Percentiles rank a stretch among this genome's conserved stretches.
These are phyloP conservation scores for Gymnopithys bicolor DNA, from an alignment of 2,797 vertebrate species.

Conservation along the genomic window DNA sequence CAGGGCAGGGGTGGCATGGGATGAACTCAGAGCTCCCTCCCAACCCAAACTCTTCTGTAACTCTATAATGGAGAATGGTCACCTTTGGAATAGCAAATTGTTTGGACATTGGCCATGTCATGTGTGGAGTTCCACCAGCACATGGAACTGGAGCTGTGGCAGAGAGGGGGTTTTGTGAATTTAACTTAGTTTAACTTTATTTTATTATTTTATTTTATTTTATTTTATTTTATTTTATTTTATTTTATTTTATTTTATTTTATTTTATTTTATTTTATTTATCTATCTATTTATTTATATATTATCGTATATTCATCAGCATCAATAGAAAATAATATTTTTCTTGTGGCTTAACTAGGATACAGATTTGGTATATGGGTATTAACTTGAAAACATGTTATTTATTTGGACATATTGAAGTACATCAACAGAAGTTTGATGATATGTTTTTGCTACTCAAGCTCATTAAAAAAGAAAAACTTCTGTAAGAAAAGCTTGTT, in stretches of 20 bases:
- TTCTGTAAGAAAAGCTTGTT: background rate
- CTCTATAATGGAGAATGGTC: background rate
- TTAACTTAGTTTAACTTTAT: no score
- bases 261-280: no score
- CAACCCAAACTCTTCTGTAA: background rate
- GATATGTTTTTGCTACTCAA: background rate
- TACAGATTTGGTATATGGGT: background rate
- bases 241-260: no score
- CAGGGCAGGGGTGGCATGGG: background rate
- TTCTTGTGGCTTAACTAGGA: background rate
- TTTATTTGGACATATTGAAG: slow-evolving; percentile 16
- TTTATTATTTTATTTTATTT: no score
- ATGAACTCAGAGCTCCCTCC: background rate
- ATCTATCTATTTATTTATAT: background rate
- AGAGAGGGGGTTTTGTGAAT: no score
- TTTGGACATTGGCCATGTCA: background rate
- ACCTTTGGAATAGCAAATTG: slow-evolving; percentile 23
- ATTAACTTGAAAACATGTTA: slow-evolving; percentile 2
- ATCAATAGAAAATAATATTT: background rate
- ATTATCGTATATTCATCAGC: background rate
- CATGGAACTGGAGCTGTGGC: background rate
- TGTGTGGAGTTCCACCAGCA: background rate
- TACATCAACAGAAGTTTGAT: background rate
- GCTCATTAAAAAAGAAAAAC: slow-evolving; percentile 2
- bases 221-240: no score